Evolutionary conservation across 1,140 invertebrate genomes (phyloP).

Genomic region (Planococcus citri): DNA sequence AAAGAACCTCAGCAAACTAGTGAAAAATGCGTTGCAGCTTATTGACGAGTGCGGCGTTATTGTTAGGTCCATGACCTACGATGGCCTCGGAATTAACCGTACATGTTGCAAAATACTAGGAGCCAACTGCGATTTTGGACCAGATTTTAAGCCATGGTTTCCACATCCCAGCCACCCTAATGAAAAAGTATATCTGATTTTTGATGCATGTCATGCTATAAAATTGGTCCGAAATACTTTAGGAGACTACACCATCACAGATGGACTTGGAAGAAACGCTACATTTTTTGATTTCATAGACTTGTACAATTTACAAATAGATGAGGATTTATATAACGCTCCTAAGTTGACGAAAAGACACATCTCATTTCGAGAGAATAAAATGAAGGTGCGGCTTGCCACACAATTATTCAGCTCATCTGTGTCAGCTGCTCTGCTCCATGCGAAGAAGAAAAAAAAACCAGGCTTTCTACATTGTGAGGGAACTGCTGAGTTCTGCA

Average conservation of each 20-base stretch:
- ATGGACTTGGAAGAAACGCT: background rate
- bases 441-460: background rate
- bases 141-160: conserved; percentile 23
- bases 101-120: conserved; percentile 22
- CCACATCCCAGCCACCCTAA: conserved; percentile 22
- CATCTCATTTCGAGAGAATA: background rate
- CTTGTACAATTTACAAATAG: conserved; percentile 16
- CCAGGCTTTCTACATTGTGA: too few species aligned
- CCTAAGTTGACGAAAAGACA: conserved; percentile 21
- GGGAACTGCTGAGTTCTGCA: conserved; percentile 11
- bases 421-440: conserved; percentile 19
- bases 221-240: conserved; percentile 28
- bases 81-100: conserved; percentile 29
- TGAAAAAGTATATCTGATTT: conserved; percentile 27
- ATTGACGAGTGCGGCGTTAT: conserved; percentile 27
- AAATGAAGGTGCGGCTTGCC: conserved; percentile 2
- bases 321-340: conserved; percentile 10
- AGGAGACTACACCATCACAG: conserved; percentile 3
- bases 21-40: conserved; percentile 27
- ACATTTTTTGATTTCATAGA: conserved; percentile 9
- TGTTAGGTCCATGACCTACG: conserved; percentile 31
- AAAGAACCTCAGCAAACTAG: conserved; percentile 23
- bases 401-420: conserved; percentile 25
- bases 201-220: conserved; percentile 28
- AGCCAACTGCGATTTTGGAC: background rate